Evolutionary conservation across 64 coral and sea anemone species (phyloP).

Genomic region (Acropora tenuis): DNA sequence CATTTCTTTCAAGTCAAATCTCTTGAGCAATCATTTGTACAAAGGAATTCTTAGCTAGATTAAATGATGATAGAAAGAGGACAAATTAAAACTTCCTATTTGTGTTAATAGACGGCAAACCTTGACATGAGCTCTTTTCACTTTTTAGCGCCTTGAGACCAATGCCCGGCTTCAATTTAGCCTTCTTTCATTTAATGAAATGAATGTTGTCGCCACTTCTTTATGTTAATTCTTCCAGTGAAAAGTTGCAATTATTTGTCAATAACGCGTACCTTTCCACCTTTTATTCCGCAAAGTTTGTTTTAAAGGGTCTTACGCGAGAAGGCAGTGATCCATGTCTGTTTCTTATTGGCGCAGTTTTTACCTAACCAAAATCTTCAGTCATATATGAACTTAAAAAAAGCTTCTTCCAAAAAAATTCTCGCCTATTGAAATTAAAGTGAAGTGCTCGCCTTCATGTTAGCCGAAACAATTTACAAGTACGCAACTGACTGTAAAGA

Average conservation of each 20-base stretch:
- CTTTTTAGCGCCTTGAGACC: constrained; percentile 26
- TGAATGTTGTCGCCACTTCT: neutral
- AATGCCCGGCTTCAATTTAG: neutral
- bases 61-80: neutral
- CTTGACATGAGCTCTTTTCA: constrained; percentile 8
- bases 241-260: constrained; percentile 11
- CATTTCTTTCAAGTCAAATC: neutral
- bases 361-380: too few species aligned
- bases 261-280: neutral
- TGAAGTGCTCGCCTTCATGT: neutral
- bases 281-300: constrained; percentile 3
- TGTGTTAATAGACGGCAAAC: constrained; percentile 36
- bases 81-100: constrained; percentile 48
- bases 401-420: too few species aligned
- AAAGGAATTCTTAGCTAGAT: neutral
- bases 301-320: neutral
- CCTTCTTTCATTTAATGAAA: neutral
- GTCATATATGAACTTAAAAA: too few species aligned
- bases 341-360: neutral
- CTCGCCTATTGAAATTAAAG: neutral
- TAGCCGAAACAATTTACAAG: neutral
- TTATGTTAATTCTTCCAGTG: neutral
- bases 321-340: neutral
- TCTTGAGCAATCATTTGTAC: neutral
- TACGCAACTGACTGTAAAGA: neutral